These are phyloP conservation scores for Morone saxatilis DNA, from an alignment of 2,113 vertebrate genomes.

Conservation along the genomic window DNA sequence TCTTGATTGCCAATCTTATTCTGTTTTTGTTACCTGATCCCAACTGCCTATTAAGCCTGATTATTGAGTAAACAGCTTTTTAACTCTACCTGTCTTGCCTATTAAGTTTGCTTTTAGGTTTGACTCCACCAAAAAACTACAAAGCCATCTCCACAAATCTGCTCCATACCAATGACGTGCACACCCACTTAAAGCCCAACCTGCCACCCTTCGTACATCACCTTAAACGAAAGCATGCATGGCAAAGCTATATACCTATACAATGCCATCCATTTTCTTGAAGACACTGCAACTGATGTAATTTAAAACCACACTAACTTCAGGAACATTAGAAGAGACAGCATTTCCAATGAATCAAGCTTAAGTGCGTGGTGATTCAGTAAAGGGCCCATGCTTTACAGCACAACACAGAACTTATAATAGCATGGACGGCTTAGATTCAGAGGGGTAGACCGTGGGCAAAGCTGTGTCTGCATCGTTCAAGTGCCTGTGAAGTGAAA, in stretches of 20 bases:
- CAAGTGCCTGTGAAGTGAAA: conserved; percentile 11
- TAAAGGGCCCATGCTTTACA: background rate
- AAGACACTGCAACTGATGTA: background rate
- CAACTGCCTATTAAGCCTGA: background rate
- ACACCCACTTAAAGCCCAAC: background rate
- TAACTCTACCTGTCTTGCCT: background rate
- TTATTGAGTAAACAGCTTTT: conserved; percentile 21
- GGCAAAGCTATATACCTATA: too few relatives aligned
- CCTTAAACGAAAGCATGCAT: background rate
- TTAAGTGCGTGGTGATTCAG: background rate
- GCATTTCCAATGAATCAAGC: background rate
- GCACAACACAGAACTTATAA: background rate
- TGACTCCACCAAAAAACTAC: background rate
- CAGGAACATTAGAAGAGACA: background rate
- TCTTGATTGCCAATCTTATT: background rate
- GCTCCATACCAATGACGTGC: background rate
- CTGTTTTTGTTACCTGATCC: background rate
- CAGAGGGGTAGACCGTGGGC: background rate
- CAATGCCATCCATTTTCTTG: background rate
- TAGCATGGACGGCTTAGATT: background rate
- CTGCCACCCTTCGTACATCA: background rate
- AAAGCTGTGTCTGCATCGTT: background rate
- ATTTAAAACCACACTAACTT: background rate
- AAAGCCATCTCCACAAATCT: background rate
- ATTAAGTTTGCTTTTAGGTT: background rate